A percentile compares a stretch with the other conserved stretches of the same genome.
Conservation (phyloP, 2,888 invertebrate genomes). For the Mesochorus sp. region DNA sequence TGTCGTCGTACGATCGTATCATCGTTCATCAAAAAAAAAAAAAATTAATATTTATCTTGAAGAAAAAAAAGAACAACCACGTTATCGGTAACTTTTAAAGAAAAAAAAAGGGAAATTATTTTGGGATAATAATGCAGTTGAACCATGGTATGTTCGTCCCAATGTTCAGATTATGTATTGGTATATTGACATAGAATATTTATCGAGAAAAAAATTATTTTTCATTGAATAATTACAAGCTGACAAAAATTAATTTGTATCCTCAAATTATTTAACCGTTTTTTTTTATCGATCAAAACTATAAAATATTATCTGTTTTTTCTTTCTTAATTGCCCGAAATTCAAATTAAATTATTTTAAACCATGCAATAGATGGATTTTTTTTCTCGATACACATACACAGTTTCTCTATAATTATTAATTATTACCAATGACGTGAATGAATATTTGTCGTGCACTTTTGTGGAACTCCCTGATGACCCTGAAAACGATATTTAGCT, state of each 20-base stretch:
- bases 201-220: not conserved
- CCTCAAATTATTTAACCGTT: no score
- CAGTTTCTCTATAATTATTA: not conserved
- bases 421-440: conserved; percentile 23
- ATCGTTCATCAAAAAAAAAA: not conserved
- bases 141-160: conserved; percentile 51
- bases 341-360: no score
- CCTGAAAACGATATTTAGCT: no score
- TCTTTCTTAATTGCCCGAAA: no score
- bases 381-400: conserved; percentile 4
- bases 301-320: no score
- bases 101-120: not conserved
- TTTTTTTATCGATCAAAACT: no score
- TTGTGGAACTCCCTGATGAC: conserved; percentile 30
- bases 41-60: no score
- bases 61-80: not conserved
- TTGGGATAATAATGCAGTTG: conserved; percentile 18
- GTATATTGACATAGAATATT: no score
- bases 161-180: conserved; percentile 28
- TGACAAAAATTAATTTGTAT: no score
- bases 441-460: conserved; percentile 53
- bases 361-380: not conserved
- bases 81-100: not conserved
- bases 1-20: conserved; percentile 7
- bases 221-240: not conserved